Percentiles rank a stretch among this genome's conserved stretches.
These are phyloP conservation scores for Stictonetta naevosa DNA, from an alignment of 2,113 vertebrate species.

Conservation along the genomic window DNA sequence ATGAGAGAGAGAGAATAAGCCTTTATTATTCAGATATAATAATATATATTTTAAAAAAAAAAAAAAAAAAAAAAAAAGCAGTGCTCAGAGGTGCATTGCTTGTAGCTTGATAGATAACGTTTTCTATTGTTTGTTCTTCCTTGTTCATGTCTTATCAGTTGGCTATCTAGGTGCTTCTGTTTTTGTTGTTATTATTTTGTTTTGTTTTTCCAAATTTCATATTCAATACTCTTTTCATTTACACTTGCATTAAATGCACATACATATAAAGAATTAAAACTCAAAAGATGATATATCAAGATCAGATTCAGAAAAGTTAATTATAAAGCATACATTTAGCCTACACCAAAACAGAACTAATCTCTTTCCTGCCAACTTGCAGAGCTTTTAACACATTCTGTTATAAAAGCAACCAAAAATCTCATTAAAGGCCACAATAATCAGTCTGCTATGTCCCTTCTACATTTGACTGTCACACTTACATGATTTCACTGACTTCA, in stretches of 20 bases:
- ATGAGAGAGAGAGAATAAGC: neutral
- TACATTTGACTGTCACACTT: neutral
- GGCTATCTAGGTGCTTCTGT: neutral
- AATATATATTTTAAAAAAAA: too few species aligned
- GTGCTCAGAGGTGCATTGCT: neutral
- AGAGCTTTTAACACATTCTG: neutral
- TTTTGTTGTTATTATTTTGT: too few species aligned
- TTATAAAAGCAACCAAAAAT: neutral
- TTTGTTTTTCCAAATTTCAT: neutral
- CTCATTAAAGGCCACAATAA: neutral
- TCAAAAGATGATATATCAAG: neutral
- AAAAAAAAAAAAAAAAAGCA: too few species aligned
- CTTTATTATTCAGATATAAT: neutral
- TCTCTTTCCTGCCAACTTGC: neutral
- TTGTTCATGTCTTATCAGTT: neutral
- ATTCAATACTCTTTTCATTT: neutral
- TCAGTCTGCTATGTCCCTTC: neutral
- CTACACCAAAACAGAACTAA: neutral
- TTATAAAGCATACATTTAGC: neutral
- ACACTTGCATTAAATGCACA: neutral
- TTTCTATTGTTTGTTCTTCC: neutral
- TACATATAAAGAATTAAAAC: neutral
- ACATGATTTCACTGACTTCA: neutral
- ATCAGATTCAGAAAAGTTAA: neutral
- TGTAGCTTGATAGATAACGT: neutral